These are phyloP conservation scores for Notiomystis cincta DNA, from an alignment of 2,113 vertebrate species.

Conservation along the genomic window DNA sequence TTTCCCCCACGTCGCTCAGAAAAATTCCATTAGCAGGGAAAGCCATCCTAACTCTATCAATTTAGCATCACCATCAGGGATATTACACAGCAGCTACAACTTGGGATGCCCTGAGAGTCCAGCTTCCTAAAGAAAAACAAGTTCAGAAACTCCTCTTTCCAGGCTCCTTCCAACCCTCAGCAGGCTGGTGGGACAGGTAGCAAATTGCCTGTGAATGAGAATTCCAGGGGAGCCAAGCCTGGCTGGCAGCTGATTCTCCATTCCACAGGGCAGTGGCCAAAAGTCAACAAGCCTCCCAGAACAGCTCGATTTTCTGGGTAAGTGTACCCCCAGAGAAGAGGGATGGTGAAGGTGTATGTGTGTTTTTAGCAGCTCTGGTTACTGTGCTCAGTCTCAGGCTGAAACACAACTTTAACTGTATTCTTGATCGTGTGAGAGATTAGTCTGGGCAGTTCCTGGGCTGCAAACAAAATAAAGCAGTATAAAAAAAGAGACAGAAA, in stretches of 20 bases:
- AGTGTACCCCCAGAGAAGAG: accelerated
- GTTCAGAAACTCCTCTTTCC: background rate
- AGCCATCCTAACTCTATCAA: background rate
- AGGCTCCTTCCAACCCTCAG: background rate
- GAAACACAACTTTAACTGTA: background rate
- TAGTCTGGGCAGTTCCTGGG: background rate
- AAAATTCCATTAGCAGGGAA: background rate
- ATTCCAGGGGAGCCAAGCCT: background rate
- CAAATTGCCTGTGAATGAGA: background rate
- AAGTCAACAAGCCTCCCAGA: background rate
- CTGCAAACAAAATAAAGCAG: background rate
- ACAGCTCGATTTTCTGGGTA: background rate
- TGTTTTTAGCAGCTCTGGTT: background rate
- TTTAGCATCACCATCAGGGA: background rate
- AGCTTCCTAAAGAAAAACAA: background rate
- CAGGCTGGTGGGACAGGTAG: background rate
- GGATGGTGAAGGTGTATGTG: background rate
- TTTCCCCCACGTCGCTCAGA: background rate
- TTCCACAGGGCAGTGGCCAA: background rate
- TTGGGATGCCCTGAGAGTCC: background rate
- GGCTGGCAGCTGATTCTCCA: background rate
- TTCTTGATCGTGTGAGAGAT: accelerated
- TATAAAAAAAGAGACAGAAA: background rate
- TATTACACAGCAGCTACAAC: background rate
- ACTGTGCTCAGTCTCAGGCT: background rate